Evolutionary conservation across 2,113 vertebrate species (phyloP).

Genomic region (Oreochromis tanganicae): DNA sequence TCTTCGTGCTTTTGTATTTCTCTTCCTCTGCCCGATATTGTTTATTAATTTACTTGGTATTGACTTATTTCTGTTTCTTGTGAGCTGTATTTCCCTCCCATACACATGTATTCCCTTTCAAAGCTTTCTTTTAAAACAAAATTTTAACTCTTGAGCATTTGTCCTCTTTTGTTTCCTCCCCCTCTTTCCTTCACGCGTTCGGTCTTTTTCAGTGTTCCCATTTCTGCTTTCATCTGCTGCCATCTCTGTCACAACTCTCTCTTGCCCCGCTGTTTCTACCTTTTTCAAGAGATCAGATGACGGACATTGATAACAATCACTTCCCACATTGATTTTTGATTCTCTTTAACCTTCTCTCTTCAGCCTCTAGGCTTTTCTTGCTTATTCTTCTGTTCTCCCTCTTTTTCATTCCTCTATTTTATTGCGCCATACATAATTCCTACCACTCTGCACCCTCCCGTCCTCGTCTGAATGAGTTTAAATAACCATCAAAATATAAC

Average conservation of each 20-base stretch:
- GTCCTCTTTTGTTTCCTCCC: background rate
- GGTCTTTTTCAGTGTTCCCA: background rate
- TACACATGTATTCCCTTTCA: background rate
- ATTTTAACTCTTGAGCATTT: accelerated
- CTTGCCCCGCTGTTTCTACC: background rate
- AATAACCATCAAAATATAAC: background rate
- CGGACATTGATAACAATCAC: background rate
- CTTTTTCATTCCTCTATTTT: background rate
- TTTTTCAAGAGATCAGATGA: background rate
- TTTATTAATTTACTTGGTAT: background rate
- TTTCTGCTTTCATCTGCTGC: background rate
- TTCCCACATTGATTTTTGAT: background rate
- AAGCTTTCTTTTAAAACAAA: background rate
- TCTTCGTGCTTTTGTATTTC: background rate
- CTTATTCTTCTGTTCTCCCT: background rate
- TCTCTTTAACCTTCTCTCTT: background rate
- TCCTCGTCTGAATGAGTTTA: background rate
- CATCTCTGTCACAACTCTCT: background rate
- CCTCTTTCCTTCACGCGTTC: background rate
- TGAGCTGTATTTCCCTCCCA: background rate
- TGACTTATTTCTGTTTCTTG: background rate
- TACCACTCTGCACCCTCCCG: accelerated
- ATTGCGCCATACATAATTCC: accelerated
- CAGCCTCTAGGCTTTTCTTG: background rate
- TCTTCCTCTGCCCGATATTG: background rate